Conservation (phyloP, 2,888 invertebrate genomes). For the Hypselothyrea guttata region DNA sequence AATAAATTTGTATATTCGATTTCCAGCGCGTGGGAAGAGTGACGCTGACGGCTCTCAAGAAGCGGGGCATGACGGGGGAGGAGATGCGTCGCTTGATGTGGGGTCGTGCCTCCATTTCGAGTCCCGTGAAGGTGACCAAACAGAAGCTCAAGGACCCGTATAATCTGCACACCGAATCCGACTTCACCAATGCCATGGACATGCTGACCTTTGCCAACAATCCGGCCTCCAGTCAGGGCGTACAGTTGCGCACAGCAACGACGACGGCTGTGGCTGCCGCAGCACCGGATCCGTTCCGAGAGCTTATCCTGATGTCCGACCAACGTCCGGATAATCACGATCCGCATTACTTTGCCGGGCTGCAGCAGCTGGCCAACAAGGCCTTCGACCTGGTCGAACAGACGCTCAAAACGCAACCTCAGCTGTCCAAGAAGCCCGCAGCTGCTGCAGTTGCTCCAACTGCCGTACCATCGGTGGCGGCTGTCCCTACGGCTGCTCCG, state of each 20-base stretch:
- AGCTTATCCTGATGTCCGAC: constrained; percentile 85
- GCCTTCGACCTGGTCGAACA: constrained; percentile 85
- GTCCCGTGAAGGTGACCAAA: constrained; percentile 88
- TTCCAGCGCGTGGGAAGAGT: constrained; percentile 93
- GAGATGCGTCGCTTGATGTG: constrained; percentile 94
- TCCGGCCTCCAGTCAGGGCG: constrained; percentile 64
- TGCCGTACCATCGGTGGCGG: not conserved
- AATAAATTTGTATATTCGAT: too few species aligned
- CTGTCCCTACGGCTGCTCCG: constrained; percentile 7
- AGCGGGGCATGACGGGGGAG: constrained; percentile 93
- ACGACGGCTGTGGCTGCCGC: constrained; percentile 29
- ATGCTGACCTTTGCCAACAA: constrained; percentile 93
- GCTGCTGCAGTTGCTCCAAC: constrained; percentile 2
- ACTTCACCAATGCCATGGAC: constrained; percentile 89
- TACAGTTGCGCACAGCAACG: constrained; percentile 31
- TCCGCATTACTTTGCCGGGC: constrained; percentile 81
- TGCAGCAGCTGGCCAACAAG: constrained; percentile 85
- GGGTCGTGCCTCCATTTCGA: constrained; percentile 94
- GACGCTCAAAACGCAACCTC: constrained; percentile 79
- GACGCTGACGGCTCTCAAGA: constrained; percentile 91
- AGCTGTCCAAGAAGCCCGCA: constrained; percentile 18
- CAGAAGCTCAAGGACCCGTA: constrained; percentile 83
- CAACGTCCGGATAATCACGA: constrained; percentile 74
- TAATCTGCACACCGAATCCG: constrained; percentile 75
- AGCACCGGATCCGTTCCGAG: constrained; percentile 85